A percentile compares a stretch with the other conserved stretches of the same genome.
Conservation (phyloP, 1,140 invertebrate species). For the Ceratosolen solmsi region DNA sequence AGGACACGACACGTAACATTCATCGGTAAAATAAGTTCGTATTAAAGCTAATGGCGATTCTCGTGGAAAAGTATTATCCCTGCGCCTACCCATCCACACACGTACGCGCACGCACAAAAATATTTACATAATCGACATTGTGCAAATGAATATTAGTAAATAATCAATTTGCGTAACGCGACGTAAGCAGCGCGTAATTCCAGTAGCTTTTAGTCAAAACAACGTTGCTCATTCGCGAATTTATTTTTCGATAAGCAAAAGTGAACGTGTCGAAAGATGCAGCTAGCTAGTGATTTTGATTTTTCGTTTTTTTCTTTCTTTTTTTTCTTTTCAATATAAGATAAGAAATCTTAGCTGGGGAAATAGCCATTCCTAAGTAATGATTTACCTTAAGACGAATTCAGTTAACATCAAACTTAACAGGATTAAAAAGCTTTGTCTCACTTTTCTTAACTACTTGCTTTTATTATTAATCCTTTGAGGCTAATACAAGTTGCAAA, state of each 20-base stretch:
- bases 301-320: not conserved
- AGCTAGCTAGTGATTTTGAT: not conserved
- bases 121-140: not conserved
- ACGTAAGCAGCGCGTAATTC: not conserved
- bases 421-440: slow-evolving; percentile 3
- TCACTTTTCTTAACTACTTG: not conserved
- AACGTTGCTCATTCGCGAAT: not conserved
- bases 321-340: not conserved
- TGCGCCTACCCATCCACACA: not conserved
- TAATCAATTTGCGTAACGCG: not conserved
- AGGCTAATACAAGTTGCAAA: not conserved
- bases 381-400: not conserved
- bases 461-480: slow-evolving; percentile 6
- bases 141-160: not conserved
- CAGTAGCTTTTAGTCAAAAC: not conserved
- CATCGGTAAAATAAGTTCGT: too few relatives aligned
- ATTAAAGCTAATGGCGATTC: too few relatives aligned
- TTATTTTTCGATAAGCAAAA: not conserved
- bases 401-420: not conserved
- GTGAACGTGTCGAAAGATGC: too few relatives aligned
- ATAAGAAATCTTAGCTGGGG: not conserved
- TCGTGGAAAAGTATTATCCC: too few relatives aligned
- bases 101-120: too few relatives aligned
- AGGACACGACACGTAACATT: too few relatives aligned
- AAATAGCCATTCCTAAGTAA: not conserved